Percentiles rank a stretch among this genome's conserved stretches.
These are phyloP conservation scores for Elegia similella DNA, from an alignment of 2,888 invertebrate genomes.

Conservation along the genomic window DNA sequence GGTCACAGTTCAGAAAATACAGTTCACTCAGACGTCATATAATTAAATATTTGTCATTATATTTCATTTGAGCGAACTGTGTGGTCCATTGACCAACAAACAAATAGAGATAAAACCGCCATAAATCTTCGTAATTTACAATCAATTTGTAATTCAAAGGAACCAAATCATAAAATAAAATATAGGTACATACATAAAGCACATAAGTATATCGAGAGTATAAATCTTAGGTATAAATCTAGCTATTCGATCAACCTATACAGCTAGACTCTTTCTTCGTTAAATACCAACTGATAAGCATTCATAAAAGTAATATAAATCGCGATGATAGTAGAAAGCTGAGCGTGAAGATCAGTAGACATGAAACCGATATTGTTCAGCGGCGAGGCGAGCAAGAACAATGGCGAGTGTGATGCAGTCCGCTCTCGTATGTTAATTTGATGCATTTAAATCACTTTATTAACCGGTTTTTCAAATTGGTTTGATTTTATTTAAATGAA, in stretches of 20 bases:
- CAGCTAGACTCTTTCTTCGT: conserved; percentile 30
- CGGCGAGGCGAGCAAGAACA: conserved; percentile 27
- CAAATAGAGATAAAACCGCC: too few species aligned
- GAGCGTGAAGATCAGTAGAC: conserved; percentile 38
- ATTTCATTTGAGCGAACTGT: too few species aligned
- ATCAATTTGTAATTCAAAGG: too few species aligned
- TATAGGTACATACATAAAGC: too few species aligned
- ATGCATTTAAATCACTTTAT: not conserved
- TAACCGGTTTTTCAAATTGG: not conserved
- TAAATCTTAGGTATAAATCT: not conserved
- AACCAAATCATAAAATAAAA: not conserved
- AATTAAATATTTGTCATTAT: too few species aligned
- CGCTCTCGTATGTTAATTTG: conserved; percentile 2
- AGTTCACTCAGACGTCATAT: too few species aligned
- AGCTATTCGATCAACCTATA: not conserved
- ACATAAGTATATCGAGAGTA: too few species aligned
- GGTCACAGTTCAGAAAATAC: too few species aligned
- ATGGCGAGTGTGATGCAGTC: not conserved
- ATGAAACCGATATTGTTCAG: conserved; percentile 29
- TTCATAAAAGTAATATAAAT: conserved; percentile 42
- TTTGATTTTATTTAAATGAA: not conserved
- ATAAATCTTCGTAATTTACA: too few species aligned
- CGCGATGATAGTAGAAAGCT: conserved; percentile 46
- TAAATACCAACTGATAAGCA: conserved; percentile 32
- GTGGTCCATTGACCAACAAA: too few species aligned